phyloP scores from a whole-genome alignment of 2,888 invertebrate species.

The Dugesia japonica region DNA sequence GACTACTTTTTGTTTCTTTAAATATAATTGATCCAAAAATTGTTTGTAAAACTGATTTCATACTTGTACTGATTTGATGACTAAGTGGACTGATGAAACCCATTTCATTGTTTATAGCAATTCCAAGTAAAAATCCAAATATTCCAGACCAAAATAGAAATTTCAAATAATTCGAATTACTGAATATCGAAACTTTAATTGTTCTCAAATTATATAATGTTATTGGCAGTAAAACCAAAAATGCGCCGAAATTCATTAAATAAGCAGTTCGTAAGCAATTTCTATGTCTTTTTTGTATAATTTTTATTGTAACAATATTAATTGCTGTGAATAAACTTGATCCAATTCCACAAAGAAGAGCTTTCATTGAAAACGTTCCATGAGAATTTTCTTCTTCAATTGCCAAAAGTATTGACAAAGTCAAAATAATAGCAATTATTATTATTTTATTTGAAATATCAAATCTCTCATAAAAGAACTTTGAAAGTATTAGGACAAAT shows the following conservation, averaged over 20 bases:
- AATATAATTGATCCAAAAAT: neutral
- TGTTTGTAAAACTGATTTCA: neutral
- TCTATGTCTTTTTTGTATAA: neutral
- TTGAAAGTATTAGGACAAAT: neutral
- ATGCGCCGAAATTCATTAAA: slow-evolving; percentile 1
- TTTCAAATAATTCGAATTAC: neutral
- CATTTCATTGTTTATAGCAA: neutral
- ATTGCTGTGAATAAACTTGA: neutral
- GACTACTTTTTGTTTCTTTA: neutral
- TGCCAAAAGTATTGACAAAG: neutral
- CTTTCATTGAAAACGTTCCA: neutral
- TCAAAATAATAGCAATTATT: neutral
- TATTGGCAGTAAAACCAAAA: neutral
- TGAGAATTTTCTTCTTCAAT: neutral
- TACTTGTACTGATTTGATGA: neutral
- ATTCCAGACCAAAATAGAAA: neutral
- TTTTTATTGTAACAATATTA: neutral
- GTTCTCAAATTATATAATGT: neutral
- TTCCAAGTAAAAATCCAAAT: neutral
- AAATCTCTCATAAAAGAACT: neutral
- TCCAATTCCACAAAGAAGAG: neutral
- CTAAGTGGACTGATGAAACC: neutral
- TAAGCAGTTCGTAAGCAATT: neutral
- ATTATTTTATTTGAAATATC: neutral
- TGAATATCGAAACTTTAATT: neutral